Percentiles rank a stretch among this genome's conserved stretches.
These are phyloP conservation scores for Gasterosteus aculeatus DNA, from an alignment of 2,113 vertebrate genomes.

Conservation along the genomic window DNA sequence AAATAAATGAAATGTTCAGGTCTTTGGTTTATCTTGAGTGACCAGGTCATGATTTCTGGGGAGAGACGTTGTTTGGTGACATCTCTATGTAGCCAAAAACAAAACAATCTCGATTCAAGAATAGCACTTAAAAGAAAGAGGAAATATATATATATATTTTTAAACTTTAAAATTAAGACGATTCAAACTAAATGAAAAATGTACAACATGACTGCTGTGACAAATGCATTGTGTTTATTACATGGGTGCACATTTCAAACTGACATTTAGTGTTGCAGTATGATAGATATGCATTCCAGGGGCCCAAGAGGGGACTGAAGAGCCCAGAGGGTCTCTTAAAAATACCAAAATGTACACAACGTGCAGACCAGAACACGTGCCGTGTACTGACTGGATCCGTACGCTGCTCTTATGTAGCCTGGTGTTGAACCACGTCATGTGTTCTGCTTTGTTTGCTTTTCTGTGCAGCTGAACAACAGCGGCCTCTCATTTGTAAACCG, in stretches of 20 bases:
- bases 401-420: slow-evolving; percentile 5
- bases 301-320: slow-evolving; percentile 16
- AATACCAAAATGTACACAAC: slow-evolving; percentile 43
- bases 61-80: neutral
- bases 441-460: slow-evolving; percentile 40
- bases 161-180: neutral
- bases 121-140: neutral
- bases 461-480: slow-evolving; percentile 35
- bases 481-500: slow-evolving; percentile 50
- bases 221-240: slow-evolving; percentile 71
- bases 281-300: slow-evolving; percentile 20
- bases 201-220: slow-evolving; percentile 27
- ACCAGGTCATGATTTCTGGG: neutral
- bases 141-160: too few species aligned
- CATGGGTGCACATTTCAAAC: slow-evolving; percentile 36
- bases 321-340: slow-evolving; percentile 56
- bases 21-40: neutral
- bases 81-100: too few species aligned
- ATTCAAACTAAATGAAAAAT: slow-evolving; percentile 17
- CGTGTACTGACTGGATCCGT: slow-evolving; percentile 12
- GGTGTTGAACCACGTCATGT: slow-evolving; percentile 17
- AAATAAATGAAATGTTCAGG: neutral
- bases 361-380: slow-evolving; percentile 29
- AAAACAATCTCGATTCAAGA: neutral
- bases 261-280: slow-evolving; percentile 42